These are phyloP conservation scores for Callyntrura guangdongensis DNA, from an alignment of 2,888 invertebrate genomes.

Conservation along the genomic window DNA sequence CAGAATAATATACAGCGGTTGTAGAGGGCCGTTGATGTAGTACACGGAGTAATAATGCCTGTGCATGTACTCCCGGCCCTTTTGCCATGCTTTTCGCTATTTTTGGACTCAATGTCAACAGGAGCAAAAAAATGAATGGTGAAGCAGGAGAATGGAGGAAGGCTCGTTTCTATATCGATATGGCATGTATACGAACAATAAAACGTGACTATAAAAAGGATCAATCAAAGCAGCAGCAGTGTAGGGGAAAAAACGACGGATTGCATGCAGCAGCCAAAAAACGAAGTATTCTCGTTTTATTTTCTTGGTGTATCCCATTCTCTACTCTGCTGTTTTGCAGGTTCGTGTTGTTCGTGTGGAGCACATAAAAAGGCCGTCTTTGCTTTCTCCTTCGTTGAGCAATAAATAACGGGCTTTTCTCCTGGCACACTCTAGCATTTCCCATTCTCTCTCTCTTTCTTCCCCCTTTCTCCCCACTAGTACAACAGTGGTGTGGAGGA, in stretches of 20 bases:
- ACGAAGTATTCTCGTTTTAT: background rate
- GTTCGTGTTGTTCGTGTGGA: slow-evolving; percentile 7
- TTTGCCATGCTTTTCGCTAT: slow-evolving; percentile 34
- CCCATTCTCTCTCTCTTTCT: background rate
- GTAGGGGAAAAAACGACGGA: slow-evolving; percentile 32
- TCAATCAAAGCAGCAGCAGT: slow-evolving; percentile 54
- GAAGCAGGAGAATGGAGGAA: background rate
- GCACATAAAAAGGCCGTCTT: slow-evolving; percentile 41
- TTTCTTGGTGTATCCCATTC: too few relatives aligned
- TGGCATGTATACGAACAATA: slow-evolving; percentile 41
- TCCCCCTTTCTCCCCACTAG: background rate
- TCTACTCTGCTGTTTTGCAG: background rate
- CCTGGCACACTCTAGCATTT: slow-evolving; percentile 63
- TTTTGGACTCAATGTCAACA: slow-evolving; percentile 72
- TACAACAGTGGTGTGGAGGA: background rate
- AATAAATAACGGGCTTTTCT: slow-evolving; percentile 73
- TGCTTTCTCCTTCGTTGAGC: slow-evolving; percentile 60
- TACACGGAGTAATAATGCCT: background rate
- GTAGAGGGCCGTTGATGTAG: background rate
- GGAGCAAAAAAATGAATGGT: slow-evolving; percentile 45
- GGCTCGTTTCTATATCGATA: background rate
- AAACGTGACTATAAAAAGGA: slow-evolving; percentile 60
- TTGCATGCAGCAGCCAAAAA: slow-evolving; percentile 43
- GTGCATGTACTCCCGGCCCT: background rate
- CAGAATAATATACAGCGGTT: too few relatives aligned